These are phyloP conservation scores for Tetanocera ferruginea DNA, from an alignment of 2,888 invertebrate genomes.

Conservation along the genomic window DNA sequence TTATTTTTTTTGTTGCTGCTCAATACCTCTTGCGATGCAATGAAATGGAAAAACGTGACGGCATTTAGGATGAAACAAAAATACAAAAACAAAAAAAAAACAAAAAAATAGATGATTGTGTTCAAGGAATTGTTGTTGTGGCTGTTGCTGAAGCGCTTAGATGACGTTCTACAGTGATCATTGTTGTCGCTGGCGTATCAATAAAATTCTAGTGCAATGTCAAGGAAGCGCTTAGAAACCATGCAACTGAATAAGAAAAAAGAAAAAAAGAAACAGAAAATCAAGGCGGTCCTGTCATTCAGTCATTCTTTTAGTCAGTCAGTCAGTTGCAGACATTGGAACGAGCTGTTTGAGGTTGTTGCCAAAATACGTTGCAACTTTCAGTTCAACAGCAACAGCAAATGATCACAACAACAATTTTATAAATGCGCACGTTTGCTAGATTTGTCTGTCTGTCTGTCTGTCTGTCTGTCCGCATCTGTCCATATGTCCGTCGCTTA, in stretches of 20 bases:
- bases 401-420: not conserved
- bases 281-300: conserved; percentile 27
- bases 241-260: not conserved
- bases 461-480: not conserved
- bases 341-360: not conserved
- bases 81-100: not conserved
- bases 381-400: not conserved
- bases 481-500: not conserved
- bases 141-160: not conserved
- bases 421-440: not conserved
- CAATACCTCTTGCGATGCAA: not conserved
- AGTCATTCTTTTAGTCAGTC: not conserved
- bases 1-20: not conserved
- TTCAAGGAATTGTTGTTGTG: conserved; percentile 17
- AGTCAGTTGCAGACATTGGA: not conserved
- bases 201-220: conserved; percentile 23
- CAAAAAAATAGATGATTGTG: not conserved
- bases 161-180: not conserved
- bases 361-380: too few species aligned
- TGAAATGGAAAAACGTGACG: conserved; percentile 37
- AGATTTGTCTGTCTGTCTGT: not conserved
- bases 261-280: not conserved
- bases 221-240: not conserved
- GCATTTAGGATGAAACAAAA: conserved; percentile 9
- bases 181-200: conserved; percentile 9